phyloP scores from a whole-genome alignment of 2,113 vertebrate species.

The Cyphomyrus plagiostoma region DNA sequence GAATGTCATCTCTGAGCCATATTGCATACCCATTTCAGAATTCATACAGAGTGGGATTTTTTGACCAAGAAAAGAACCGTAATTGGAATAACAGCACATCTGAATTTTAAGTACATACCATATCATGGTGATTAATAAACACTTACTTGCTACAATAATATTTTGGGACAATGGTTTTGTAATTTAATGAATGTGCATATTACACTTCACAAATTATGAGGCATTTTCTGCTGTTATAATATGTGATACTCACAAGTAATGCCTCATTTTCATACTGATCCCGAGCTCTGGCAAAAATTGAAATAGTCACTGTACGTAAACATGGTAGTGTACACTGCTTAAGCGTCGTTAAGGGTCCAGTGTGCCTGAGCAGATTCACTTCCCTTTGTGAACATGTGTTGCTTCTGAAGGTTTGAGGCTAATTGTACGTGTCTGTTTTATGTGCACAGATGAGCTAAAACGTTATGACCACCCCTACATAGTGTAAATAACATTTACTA shows the following conservation, averaged over 20 bases:
- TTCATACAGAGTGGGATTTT: constrained; percentile 14
- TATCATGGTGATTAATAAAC: constrained; percentile 21
- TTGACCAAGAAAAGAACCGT: constrained; percentile 7
- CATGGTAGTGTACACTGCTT: not conserved
- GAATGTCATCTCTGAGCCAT: not conserved
- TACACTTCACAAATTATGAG: not conserved
- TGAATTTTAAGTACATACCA: constrained; percentile 19
- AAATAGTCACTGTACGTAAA: not conserved
- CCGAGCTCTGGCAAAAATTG: not conserved
- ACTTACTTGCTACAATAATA: not conserved
- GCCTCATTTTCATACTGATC: constrained; percentile 8
- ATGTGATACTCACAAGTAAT: not conserved
- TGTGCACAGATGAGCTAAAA: not conserved
- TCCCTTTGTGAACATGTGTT: not conserved
- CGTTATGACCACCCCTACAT: not conserved
- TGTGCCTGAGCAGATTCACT: not conserved
- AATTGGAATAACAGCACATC: constrained; percentile 14
- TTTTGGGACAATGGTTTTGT: constrained; percentile 6
- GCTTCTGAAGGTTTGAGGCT: not conserved
- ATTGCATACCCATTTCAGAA: constrained; percentile 10
- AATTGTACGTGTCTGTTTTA: not conserved
- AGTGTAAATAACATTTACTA: not conserved
- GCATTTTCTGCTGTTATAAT: not conserved
- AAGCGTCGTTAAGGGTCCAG: not conserved
- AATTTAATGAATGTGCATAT: constrained; percentile 17